phyloP scores from a whole-genome alignment of 2,113 vertebrate species.

The Notarius lentiginosus region DNA sequence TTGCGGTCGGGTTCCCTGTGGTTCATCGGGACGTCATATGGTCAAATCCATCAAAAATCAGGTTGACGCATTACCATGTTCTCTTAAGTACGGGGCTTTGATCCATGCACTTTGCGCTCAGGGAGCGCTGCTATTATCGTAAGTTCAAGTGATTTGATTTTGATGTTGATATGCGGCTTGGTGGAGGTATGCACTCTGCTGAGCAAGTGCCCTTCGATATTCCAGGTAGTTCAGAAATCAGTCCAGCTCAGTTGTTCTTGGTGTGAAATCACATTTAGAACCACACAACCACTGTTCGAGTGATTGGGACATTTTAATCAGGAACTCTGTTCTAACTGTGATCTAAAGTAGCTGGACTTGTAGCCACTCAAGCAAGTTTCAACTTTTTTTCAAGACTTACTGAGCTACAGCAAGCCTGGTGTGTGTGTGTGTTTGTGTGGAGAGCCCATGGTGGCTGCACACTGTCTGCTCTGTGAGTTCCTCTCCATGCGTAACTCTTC shows the following conservation, averaged over 20 bases:
- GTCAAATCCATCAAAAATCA: no score
- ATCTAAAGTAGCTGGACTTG: not conserved
- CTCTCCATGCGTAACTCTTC: slow-evolving; percentile 19
- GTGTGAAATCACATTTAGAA: not conserved
- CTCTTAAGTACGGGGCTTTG: no score
- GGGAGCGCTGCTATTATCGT: no score
- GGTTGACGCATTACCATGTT: no score
- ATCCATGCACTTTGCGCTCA: no score
- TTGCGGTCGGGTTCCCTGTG: no score
- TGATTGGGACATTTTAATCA: not conserved
- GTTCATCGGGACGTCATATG: no score
- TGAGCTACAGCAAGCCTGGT: not conserved
- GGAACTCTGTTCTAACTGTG: not conserved
- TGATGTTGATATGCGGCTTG: no score
- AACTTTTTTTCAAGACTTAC: not conserved
- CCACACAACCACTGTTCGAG: not conserved
- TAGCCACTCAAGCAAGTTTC: not conserved
- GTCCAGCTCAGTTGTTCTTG: not conserved
- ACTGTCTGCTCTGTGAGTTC: slow-evolving; percentile 49
- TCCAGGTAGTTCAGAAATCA: not conserved
- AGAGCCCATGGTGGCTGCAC: slow-evolving; percentile 44
- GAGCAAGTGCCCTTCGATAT: no score
- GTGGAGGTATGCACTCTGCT: no score
- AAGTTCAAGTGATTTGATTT: no score
- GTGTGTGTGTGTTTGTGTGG: slow-evolving; percentile 10